Percentiles rank a stretch among this genome's conserved stretches.
phyloP scores from a whole-genome alignment of 1,140 invertebrate species.

The Platorchestia sp. region DNA sequence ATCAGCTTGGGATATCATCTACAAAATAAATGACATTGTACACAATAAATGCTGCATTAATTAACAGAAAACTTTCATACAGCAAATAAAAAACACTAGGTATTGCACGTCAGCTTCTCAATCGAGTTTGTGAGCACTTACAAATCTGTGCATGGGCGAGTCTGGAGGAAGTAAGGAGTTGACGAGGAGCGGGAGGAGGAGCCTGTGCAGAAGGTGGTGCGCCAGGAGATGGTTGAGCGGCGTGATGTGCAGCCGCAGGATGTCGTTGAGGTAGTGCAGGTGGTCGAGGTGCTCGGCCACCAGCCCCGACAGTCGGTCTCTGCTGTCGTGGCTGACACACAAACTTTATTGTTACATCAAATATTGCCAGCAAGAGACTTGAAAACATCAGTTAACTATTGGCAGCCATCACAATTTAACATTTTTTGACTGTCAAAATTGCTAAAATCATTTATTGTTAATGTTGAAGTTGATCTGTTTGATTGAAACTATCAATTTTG shows the following conservation, averaged over 20 bases:
- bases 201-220: slow-evolving; percentile 92
- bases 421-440: too few relatives aligned
- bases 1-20: too few relatives aligned
- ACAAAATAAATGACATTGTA: too few relatives aligned
- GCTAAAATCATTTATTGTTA: background rate
- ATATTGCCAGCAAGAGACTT: background rate
- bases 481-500: background rate
- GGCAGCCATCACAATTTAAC: too few relatives aligned
- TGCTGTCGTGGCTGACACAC: slow-evolving; percentile 83
- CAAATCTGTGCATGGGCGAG: background rate
- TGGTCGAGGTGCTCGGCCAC: slow-evolving; percentile 98
- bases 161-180: slow-evolving; percentile 79
- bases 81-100: too few relatives aligned
- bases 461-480: background rate
- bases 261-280: slow-evolving; percentile 98
- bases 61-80: too few relatives aligned
- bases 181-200: slow-evolving; percentile 95
- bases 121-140: background rate
- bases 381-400: background rate
- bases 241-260: slow-evolving; percentile 91
- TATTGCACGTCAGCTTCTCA: background rate
- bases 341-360: slow-evolving; percentile 49
- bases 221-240: slow-evolving; percentile 96
- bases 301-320: slow-evolving; percentile 89
- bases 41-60: too few relatives aligned